Base-by-base conservation (phyloP, 2,888 invertebrate genomes). In the Sussaba pulchella region DNA sequence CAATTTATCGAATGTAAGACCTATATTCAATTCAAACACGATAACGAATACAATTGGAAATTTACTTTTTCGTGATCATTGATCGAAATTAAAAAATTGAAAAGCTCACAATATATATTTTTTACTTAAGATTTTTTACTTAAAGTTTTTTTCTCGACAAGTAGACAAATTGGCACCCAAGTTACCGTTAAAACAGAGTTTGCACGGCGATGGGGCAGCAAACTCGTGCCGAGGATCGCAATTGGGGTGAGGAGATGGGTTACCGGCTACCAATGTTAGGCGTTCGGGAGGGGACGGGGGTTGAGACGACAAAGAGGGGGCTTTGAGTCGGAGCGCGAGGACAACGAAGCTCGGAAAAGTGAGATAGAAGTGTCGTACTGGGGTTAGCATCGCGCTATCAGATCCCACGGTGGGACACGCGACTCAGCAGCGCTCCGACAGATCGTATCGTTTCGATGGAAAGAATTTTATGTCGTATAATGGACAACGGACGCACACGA, bases 401-500 rank as follows among this genome's bases (percentile, higher is more conserved):
- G 92, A 92, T 92, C 86, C 84, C 85, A 87, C 87, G 86, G 85
- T 87, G 86, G 90, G 88, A 90, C 92, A 92, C 92, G 92, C 92
- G 90, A 92, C 90, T 88, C 84, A 85, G 85, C 84, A 75, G 81
- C 83, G 80, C 75, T 84, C 74, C 64, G 73, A 73, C 66, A 81
- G 91, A 91, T 92, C 85, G 85, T 92, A 92, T 92, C 92, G 82
- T 73, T 69, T 75, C 74, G 87, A 90, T 90, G 88, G 90, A 91
- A 91, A 90, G 87, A 91, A 92, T 90, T 91, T 91, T 89, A 90
- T 91, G 90, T 88, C 90, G 88, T 90, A 89, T 90, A 91, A 90
- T 91, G 89, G 90, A 91, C 87, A 84, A 76, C 72, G 78, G 64
- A 80, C 81, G 79, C 50, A 81, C 82, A 82, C 78, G 82, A 82